phyloP scores from a whole-genome alignment of 2,888 invertebrate species.

The Limenitis arthemis region DNA sequence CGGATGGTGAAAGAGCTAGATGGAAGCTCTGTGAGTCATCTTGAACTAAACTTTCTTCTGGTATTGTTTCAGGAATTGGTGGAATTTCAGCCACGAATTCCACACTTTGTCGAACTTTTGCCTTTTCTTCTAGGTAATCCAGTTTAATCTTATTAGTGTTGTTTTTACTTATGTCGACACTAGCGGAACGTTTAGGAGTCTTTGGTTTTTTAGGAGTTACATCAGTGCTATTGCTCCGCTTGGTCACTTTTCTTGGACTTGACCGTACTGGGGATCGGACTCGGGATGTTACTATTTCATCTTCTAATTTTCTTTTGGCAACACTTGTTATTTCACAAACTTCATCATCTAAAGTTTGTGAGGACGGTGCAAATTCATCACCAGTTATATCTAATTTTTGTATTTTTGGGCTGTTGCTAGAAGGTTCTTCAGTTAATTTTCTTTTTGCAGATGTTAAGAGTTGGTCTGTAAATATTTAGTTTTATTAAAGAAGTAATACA shows the following conservation, averaged over 20 bases:
- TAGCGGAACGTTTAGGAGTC: constrained; percentile 53
- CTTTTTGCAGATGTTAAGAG: constrained; percentile 40
- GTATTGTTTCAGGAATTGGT: constrained; percentile 42
- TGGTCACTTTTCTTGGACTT: constrained; percentile 48
- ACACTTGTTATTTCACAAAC: constrained; percentile 47
- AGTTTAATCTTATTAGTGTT: constrained; percentile 40
- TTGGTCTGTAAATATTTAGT: constrained; percentile 37
- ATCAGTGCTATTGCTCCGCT: constrained; percentile 58
- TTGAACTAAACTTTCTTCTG: constrained; percentile 41
- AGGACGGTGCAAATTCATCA: constrained; percentile 36
- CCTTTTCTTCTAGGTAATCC: constrained; percentile 30
- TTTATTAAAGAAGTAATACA: not conserved
- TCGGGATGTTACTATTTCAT: constrained; percentile 43
- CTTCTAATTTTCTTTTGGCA: constrained; percentile 38
- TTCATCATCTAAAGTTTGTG: constrained; percentile 53
- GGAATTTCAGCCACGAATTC: constrained; percentile 45
- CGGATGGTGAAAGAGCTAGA: constrained; percentile 49
- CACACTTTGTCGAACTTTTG: constrained; percentile 36
- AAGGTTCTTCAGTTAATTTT: constrained; percentile 45
- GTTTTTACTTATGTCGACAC: constrained; percentile 46
- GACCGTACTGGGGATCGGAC: constrained; percentile 45
- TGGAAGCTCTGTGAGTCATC: constrained; percentile 62
- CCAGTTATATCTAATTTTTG: constrained; percentile 46
- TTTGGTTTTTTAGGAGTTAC: constrained; percentile 48
- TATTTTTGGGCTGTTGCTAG: constrained; percentile 44